Evolutionary conservation across 2,113 vertebrate genomes (phyloP).

Genomic region (Phycodurus eques): DNA sequence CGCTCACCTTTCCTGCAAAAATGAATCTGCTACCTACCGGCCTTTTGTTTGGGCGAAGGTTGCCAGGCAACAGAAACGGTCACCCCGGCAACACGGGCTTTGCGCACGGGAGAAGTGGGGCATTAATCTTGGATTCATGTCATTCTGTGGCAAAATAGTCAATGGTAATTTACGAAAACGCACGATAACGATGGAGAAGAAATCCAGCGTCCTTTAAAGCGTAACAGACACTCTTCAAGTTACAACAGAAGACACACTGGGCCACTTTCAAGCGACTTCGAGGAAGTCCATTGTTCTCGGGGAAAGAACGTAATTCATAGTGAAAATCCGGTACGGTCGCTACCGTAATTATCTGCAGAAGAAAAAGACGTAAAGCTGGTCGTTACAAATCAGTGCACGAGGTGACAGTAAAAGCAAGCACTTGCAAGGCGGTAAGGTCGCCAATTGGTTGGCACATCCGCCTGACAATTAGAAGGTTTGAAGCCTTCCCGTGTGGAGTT

Average conservation of each 20-base stretch:
- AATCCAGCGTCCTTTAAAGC: neutral
- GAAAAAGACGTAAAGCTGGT: conserved; percentile 6
- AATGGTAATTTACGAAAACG: neutral
- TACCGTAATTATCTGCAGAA: neutral
- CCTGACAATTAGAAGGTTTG: no score
- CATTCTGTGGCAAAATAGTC: neutral
- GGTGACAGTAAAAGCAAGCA: conserved; percentile 55
- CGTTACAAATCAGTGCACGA: conserved; percentile 49
- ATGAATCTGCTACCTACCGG: neutral
- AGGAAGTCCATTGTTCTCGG: neutral
- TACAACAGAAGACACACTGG: neutral
- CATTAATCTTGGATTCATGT: neutral
- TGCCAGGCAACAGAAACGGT: conserved; percentile 57
- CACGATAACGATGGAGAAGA: neutral
- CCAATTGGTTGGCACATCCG: no score
- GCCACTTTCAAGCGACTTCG: neutral
- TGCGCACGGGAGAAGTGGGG: no score
- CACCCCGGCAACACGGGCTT: conserved; percentile 48
- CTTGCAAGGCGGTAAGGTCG: no score
- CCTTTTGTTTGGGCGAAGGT: conserved; percentile 56
- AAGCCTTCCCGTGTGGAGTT: no score
- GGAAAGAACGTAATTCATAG: neutral
- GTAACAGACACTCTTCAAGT: neutral
- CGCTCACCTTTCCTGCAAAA: conserved; percentile 27
- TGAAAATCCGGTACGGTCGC: no score